Conservation (phyloP, 2,113 vertebrate species). For the Microcebus jonahi region DNA sequence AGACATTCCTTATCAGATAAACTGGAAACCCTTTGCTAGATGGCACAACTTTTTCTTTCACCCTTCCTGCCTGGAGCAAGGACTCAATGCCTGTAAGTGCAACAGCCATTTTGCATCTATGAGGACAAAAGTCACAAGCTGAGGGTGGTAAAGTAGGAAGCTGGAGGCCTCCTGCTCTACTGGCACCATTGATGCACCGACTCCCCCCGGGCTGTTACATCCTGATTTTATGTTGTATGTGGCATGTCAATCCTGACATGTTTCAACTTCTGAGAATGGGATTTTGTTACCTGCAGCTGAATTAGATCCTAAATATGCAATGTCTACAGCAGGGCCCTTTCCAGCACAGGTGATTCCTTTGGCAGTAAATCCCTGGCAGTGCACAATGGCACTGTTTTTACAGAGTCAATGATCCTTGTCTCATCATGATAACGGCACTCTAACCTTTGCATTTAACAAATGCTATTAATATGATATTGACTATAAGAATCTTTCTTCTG, state of each 20-base stretch:
- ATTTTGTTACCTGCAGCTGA: neutral
- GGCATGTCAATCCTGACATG: neutral
- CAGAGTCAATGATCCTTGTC: neutral
- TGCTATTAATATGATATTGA: neutral
- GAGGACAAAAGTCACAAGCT: neutral
- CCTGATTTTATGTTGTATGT: neutral
- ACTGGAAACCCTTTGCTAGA: neutral
- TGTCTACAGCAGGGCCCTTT: neutral
- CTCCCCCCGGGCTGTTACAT: neutral
- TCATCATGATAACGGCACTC: neutral
- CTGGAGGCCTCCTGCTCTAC: neutral
- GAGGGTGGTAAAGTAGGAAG: neutral
- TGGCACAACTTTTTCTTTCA: neutral
- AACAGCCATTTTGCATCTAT: neutral
- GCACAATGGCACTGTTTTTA: neutral
- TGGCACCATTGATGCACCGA: fast-evolving
- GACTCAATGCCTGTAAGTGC: neutral
- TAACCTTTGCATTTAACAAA: neutral
- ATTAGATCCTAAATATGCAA: neutral
- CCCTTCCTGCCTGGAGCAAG: neutral
- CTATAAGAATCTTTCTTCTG: neutral
- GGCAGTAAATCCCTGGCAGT: neutral
- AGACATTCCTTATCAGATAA: neutral
- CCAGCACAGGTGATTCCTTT: neutral
- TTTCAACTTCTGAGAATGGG: neutral